Evolutionary conservation across 2,888 invertebrate genomes (phyloP).

Genomic region (Tupiocoris notatus): DNA sequence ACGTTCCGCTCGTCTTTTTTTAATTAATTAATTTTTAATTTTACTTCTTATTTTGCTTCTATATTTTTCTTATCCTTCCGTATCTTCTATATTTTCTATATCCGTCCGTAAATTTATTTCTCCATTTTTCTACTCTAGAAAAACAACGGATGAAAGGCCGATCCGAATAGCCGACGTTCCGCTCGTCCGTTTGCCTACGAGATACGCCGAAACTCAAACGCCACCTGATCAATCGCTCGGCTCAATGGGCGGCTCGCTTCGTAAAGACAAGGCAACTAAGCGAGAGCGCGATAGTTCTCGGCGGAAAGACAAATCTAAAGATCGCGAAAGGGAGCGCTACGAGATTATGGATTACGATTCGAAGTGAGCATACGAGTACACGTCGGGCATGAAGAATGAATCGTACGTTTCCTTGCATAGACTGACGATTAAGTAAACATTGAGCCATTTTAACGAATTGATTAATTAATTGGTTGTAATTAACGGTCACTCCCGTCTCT

Average conservation of each 20-base stretch:
- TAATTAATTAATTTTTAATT: too few species aligned
- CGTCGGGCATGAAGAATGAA: too few species aligned
- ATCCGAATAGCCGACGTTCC: conserved; percentile 7
- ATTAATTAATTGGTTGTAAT: too few species aligned
- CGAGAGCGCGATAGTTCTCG: conserved; percentile 9
- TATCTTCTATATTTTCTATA: too few species aligned
- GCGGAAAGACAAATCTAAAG: conserved; percentile 19
- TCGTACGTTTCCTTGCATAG: too few species aligned
- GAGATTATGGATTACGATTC: conserved; percentile 26
- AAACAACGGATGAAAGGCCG: conserved; percentile 14
- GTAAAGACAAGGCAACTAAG: not conserved
- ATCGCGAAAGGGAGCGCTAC: conserved; percentile 32
- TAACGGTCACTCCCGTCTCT: too few species aligned
- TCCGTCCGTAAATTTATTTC: not conserved
- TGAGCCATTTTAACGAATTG: too few species aligned
- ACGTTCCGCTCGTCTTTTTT: too few species aligned
- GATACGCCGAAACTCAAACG: conserved; percentile 31
- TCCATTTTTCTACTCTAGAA: conserved; percentile 4
- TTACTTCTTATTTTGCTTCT: too few species aligned
- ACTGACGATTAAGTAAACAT: too few species aligned
- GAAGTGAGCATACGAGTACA: conserved; percentile 23
- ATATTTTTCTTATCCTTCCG: too few species aligned
- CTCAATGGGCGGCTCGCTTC: not conserved
- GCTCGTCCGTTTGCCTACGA: conserved; percentile 9
- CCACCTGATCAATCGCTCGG: conserved; percentile 9